phyloP scores from a whole-genome alignment of 2,113 vertebrate genomes.

The Otocyon megalotis region DNA sequence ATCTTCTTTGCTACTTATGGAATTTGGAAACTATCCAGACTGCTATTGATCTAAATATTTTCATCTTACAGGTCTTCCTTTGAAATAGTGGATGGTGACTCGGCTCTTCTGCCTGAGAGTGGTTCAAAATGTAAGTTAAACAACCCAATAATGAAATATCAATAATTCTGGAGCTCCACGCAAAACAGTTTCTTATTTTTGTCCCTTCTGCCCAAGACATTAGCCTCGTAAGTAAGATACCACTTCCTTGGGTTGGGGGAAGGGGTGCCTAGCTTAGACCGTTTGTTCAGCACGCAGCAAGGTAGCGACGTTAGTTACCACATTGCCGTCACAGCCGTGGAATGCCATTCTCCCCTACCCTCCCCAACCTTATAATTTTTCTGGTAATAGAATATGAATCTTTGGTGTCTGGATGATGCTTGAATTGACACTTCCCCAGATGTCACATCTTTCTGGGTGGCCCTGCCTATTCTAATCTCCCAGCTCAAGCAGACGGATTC shows the following conservation, averaged over 20 bases:
- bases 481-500: neutral
- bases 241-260: neutral
- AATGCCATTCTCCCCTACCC: neutral
- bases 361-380: neutral
- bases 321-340: neutral
- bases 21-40: neutral
- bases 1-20: neutral
- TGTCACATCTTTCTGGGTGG: neutral
- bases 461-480: neutral
- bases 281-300: accelerated
- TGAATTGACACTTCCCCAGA: neutral
- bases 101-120: neutral
- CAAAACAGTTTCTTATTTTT: neutral
- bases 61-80: constrained; percentile 64
- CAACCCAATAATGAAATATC: neutral
- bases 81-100: neutral
- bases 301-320: too few relatives aligned
- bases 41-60: constrained; percentile 25
- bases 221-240: neutral
- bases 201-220: neutral
- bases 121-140: constrained; percentile 74
- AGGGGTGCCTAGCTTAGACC: neutral
- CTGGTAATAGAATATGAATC: neutral
- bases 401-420: neutral
- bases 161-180: neutral